A percentile compares a stretch with the other conserved stretches of the same genome.
These are phyloP conservation scores for Nasonia giraulti DNA, from an alignment of 1,140 invertebrate genomes.

Conservation along the genomic window DNA sequence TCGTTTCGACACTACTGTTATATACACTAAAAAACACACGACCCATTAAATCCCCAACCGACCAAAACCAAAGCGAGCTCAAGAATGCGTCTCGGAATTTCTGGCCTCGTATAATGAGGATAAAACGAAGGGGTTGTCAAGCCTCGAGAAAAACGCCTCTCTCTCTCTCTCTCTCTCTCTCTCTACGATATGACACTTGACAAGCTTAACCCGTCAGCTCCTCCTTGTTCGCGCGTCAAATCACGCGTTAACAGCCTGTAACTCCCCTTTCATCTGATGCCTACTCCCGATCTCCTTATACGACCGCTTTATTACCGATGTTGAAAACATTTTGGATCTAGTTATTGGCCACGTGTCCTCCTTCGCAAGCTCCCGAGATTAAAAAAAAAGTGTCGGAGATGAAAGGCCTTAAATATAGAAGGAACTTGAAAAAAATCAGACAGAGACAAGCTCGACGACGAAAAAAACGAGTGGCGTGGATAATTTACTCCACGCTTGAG, in stretches of 20 bases:
- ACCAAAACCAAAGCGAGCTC: background rate
- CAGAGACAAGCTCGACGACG: too few relatives aligned
- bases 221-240: slow-evolving; percentile 4
- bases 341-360: too few relatives aligned
- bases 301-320: background rate
- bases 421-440: background rate
- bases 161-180: too few relatives aligned
- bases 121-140: slow-evolving; percentile 7
- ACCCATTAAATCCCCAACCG: background rate
- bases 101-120: background rate
- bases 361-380: too few relatives aligned
- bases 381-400: background rate
- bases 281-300: background rate
- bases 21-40: too few relatives aligned
- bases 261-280: background rate
- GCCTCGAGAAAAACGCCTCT: background rate
- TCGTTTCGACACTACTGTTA: too few relatives aligned
- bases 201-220: background rate
- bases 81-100: background rate
- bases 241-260: background rate
- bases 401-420: background rate
- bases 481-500: background rate
- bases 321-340: background rate
- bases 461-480: background rate
- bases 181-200: background rate